A percentile compares a stretch with the other conserved stretches of the same genome.
Evolutionary conservation across 2,888 invertebrate species (phyloP).

Genomic region (Ectemnius cavifrons): DNA sequence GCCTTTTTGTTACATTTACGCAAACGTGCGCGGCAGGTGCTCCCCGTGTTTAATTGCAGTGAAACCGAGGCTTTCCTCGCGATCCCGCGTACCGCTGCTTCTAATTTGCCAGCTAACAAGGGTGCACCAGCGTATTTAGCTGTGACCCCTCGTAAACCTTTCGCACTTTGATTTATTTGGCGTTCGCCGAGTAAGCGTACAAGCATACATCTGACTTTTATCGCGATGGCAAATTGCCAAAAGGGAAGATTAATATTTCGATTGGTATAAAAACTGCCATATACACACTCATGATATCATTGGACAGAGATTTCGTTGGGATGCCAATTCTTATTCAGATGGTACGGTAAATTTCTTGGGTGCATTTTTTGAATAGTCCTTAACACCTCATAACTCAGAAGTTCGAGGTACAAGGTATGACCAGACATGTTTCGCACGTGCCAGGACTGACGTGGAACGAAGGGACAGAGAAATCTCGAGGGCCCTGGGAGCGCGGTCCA

Average conservation of each 20-base stretch:
- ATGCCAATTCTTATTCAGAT: background rate
- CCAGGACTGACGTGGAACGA: slow-evolving; percentile 40
- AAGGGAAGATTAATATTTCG: background rate
- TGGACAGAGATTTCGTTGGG: background rate
- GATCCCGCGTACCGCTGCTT: slow-evolving; percentile 30
- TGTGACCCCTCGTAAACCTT: slow-evolving; percentile 45
- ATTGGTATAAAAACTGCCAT: background rate
- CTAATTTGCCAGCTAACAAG: slow-evolving; percentile 52
- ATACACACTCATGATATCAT: background rate
- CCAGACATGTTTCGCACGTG: slow-evolving; percentile 44
- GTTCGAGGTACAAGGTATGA: slow-evolving; percentile 12
- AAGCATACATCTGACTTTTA: slow-evolving; percentile 22
- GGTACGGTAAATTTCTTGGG: slow-evolving; percentile 9
- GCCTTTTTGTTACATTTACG: slow-evolving; percentile 48
- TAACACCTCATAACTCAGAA: slow-evolving; percentile 24
- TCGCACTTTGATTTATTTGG: slow-evolving; percentile 47
- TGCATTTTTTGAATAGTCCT: slow-evolving; percentile 16
- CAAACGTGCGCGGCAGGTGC: slow-evolving; percentile 41
- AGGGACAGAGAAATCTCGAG: slow-evolving; percentile 30
- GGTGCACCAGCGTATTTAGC: slow-evolving; percentile 23
- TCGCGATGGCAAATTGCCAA: background rate
- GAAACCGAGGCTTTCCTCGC: slow-evolving; percentile 40
- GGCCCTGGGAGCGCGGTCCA: slow-evolving; percentile 16
- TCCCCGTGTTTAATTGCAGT: slow-evolving; percentile 38
- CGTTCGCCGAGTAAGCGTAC: slow-evolving; percentile 18